A percentile compares a stretch with the other conserved stretches of the same genome.
Evolutionary conservation across 2,888 invertebrate species (phyloP).

Genomic region (Elegia similella): DNA sequence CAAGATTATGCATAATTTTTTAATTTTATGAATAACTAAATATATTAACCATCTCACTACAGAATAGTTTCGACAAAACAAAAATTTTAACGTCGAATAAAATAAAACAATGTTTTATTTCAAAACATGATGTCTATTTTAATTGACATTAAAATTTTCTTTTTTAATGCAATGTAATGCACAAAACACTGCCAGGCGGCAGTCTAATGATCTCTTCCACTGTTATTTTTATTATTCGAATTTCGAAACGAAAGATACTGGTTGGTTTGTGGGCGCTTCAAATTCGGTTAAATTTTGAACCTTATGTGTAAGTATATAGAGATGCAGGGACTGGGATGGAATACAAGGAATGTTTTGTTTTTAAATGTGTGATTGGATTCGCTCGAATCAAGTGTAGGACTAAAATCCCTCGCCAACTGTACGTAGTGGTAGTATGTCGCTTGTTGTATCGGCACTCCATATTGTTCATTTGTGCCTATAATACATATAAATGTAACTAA

Average conservation of each 20-base stretch:
- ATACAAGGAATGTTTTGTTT: conserved; percentile 6
- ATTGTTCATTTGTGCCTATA: conserved; percentile 75
- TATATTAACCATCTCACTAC: neutral
- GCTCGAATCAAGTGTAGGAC: conserved; percentile 57
- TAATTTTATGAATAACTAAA: neutral
- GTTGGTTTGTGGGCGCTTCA: conserved; percentile 1
- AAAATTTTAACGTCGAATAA: neutral
- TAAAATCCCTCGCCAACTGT: conserved; percentile 68
- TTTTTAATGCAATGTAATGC: conserved; percentile 6
- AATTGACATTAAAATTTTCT: neutral
- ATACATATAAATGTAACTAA: conserved; percentile 48
- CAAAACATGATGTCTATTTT: neutral
- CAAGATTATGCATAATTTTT: neutral
- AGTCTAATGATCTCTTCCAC: conserved; percentile 12
- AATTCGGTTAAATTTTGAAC: conserved; percentile 8
- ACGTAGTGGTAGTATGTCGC: conserved; percentile 56
- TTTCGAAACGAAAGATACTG: conserved; percentile 1
- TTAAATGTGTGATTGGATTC: conserved; percentile 18
- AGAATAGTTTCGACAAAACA: neutral
- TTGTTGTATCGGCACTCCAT: conserved; percentile 55
- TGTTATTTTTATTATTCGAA: conserved; percentile 8
- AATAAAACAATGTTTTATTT: neutral
- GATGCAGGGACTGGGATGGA: conserved; percentile 7
- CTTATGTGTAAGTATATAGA: conserved; percentile 4
- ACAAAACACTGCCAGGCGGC: conserved; percentile 7